Percentiles rank a stretch among this genome's conserved stretches.
These are phyloP conservation scores for Aurelia coerulea DNA, from an alignment of 30 jellyfish, hydroid and myxozoan genomes.

Conservation along the genomic window DNA sequence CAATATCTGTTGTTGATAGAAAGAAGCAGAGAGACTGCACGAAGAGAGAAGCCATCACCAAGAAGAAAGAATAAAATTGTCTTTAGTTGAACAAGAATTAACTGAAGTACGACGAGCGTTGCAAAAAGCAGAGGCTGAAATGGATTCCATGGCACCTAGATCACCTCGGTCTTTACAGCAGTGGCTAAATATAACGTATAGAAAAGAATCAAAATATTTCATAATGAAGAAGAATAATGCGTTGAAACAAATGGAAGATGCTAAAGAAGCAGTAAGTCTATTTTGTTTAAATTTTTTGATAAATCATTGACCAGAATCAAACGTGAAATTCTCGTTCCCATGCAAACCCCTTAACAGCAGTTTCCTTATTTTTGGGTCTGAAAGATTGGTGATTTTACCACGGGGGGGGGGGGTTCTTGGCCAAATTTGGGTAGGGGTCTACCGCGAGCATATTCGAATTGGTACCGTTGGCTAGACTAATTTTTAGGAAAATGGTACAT, in stretches of 20 bases:
- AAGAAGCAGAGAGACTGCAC: conserved; percentile 91
- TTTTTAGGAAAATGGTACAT: no score
- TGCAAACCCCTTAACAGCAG: no score
- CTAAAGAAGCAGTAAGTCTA: conserved; percentile 89
- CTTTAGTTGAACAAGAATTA: conserved; percentile 87
- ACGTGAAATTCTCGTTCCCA: no score
- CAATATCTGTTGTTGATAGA: conserved; percentile 30
- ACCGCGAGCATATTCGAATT: no score
- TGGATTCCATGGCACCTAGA: conserved; percentile 56
- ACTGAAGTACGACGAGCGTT: conserved; percentile 83
- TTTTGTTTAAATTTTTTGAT: background rate
- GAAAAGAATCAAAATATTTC: conserved; percentile 84
- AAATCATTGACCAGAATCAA: no score
- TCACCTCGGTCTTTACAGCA: conserved; percentile 87
- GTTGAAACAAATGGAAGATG: conserved; percentile 90
- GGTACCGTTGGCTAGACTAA: no score
- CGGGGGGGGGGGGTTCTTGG: no score
- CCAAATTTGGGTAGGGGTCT: no score
- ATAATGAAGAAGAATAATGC: conserved; percentile 70
- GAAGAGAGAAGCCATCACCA: conserved; percentile 77
- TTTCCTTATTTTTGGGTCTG: no score
- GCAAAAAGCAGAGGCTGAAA: conserved; percentile 85
- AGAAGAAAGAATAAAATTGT: conserved; percentile 85
- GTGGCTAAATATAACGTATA: conserved; percentile 85
- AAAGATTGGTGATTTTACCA: no score